A percentile compares a stretch with the other conserved stretches of the same genome.
These are phyloP conservation scores for Spinus pinus DNA, from an alignment of 2,797 vertebrate genomes.

Conservation along the genomic window DNA sequence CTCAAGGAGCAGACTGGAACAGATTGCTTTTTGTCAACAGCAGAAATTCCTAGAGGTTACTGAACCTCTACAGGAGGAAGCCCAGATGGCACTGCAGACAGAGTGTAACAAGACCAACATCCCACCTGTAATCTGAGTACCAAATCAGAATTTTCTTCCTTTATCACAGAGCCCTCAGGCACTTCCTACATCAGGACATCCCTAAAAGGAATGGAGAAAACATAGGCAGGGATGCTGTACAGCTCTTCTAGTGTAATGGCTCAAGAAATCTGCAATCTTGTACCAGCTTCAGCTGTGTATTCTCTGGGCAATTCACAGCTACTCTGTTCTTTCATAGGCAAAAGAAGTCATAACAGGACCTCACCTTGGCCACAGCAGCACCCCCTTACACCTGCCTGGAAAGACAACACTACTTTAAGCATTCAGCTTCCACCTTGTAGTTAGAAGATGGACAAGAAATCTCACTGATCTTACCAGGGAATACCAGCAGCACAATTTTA, in stretches of 20 bases:
- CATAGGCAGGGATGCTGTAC: not conserved
- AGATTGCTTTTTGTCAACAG: not conserved
- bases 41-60: constrained; percentile 14
- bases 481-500: not conserved
- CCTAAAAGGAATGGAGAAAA: not conserved
- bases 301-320: not conserved
- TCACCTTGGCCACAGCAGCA: not conserved
- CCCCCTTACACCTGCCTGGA: not conserved
- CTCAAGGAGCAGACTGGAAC: not conserved
- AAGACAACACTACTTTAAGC: not conserved
- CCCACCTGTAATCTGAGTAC: accelerated
- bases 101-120: not conserved
- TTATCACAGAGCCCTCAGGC: accelerated
- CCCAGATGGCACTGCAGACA: not conserved
- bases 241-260: not conserved
- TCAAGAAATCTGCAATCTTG: not conserved
- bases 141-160: not conserved
- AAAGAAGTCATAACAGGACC: not conserved
- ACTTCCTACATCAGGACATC: not conserved
- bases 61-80: not conserved
- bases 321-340: not conserved
- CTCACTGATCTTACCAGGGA: not conserved
- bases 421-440: not conserved
- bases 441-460: not conserved
- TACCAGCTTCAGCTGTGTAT: not conserved